Evolutionary conservation across 2,888 invertebrate genomes (phyloP).

Genomic region (Stratiomys singularior): DNA sequence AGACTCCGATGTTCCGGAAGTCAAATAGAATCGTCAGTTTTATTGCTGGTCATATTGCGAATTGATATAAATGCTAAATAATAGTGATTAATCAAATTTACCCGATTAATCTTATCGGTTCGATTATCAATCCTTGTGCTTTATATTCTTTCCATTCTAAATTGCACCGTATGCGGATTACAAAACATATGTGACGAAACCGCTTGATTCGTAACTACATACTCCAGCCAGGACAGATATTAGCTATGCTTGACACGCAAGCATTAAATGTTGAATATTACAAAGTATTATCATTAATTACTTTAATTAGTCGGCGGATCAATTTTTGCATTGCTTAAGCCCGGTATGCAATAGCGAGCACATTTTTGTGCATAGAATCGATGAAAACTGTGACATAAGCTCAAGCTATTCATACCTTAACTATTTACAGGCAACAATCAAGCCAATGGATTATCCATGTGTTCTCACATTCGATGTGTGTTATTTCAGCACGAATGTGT

Average conservation of each 20-base stretch:
- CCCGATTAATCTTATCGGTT: conserved; percentile 17
- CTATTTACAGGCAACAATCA: too few relatives aligned
- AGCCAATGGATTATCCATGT: background rate
- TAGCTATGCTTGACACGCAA: conserved; percentile 20
- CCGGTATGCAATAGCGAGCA: background rate
- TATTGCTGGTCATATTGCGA: background rate
- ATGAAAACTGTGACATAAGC: background rate
- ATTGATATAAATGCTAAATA: background rate
- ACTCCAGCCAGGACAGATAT: background rate
- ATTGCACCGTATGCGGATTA: background rate
- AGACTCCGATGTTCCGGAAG: conserved; percentile 1
- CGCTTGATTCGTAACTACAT: background rate
- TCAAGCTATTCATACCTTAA: background rate
- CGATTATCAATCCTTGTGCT: background rate
- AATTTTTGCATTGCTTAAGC: background rate
- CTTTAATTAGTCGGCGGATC: conserved; percentile 17
- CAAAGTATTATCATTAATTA: conserved; percentile 27
- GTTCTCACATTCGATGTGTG: background rate
- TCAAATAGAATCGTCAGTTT: background rate
- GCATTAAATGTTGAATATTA: conserved; percentile 1
- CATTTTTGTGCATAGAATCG: background rate
- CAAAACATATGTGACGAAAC: background rate
- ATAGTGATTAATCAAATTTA: conserved; percentile 21
- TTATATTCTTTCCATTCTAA: background rate
- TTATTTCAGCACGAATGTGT: background rate